These are phyloP conservation scores for Botia kubotai DNA, from an alignment of 2,797 vertebrate genomes.

Conservation along the genomic window DNA sequence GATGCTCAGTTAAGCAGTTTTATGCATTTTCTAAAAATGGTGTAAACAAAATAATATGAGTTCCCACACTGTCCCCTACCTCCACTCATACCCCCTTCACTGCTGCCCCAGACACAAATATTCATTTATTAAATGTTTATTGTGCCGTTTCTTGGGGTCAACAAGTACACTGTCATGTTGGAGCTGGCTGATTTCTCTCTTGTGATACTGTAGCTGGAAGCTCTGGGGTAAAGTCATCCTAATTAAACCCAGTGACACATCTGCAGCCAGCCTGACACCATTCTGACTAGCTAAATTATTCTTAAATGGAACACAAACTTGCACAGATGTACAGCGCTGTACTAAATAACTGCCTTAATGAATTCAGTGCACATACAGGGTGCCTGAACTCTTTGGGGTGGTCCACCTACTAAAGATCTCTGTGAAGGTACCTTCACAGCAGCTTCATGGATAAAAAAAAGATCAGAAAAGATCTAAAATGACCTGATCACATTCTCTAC, in stretches of 20 bases:
- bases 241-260: slow-evolving; percentile 59
- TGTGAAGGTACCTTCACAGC: background rate
- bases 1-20: background rate
- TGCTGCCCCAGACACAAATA: too few relatives aligned
- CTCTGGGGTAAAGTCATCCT: slow-evolving; percentile 60
- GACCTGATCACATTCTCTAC: too few relatives aligned
- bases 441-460: background rate
- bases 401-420: background rate
- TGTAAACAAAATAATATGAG: too few relatives aligned
- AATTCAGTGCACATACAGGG: background rate
- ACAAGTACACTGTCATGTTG: background rate
- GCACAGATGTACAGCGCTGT: background rate
- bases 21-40: too few relatives aligned
- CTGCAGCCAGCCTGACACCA: slow-evolving; percentile 61
- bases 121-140: too few relatives aligned
- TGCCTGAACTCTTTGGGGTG: background rate
- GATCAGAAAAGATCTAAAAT: too few relatives aligned
- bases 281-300: slow-evolving; percentile 43
- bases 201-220: slow-evolving; percentile 8
- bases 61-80: too few relatives aligned
- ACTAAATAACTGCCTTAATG: background rate
- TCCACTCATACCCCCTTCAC: too few relatives aligned
- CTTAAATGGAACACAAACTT: background rate
- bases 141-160: slow-evolving; percentile 4
- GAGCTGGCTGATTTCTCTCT: slow-evolving; percentile 13